Percentiles rank a stretch among this genome's conserved stretches.
These are phyloP conservation scores for Aleadryas rufinucha DNA, from an alignment of 2,113 vertebrate genomes.

Conservation along the genomic window DNA sequence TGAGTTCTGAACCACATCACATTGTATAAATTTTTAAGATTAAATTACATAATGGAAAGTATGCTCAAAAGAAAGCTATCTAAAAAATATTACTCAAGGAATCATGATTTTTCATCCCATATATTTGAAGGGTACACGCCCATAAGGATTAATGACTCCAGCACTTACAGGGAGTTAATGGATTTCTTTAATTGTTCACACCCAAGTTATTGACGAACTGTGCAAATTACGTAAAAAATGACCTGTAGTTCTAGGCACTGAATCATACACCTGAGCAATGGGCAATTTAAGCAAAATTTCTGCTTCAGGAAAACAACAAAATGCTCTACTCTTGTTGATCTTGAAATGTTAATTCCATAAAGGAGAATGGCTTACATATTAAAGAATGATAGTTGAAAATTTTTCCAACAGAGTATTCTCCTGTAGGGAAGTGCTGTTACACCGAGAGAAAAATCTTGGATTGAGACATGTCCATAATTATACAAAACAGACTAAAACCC, in stretches of 20 bases:
- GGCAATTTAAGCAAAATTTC: neutral
- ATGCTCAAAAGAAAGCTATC: neutral
- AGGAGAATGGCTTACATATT: neutral
- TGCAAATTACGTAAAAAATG: neutral
- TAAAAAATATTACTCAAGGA: neutral
- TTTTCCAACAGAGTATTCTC: neutral
- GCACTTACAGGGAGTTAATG: neutral
- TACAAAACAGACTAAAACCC: neutral
- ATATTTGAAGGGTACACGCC: neutral
- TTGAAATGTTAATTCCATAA: neutral
- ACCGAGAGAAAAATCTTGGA: neutral
- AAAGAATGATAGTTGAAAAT: neutral
- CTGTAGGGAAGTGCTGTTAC: neutral
- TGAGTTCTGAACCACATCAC: neutral
- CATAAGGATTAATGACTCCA: neutral
- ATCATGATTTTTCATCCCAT: neutral
- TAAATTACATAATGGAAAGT: neutral
- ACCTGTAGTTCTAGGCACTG: neutral
- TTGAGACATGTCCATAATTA: neutral
- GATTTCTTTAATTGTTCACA: conserved; percentile 9
- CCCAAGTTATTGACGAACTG: neutral
- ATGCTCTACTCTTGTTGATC: neutral
- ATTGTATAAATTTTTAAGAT: neutral
- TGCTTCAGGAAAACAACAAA: neutral
- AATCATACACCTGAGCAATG: neutral